Conservation (phyloP, 2,888 invertebrate species). For the Lepetodrilus schrolli region DNA sequence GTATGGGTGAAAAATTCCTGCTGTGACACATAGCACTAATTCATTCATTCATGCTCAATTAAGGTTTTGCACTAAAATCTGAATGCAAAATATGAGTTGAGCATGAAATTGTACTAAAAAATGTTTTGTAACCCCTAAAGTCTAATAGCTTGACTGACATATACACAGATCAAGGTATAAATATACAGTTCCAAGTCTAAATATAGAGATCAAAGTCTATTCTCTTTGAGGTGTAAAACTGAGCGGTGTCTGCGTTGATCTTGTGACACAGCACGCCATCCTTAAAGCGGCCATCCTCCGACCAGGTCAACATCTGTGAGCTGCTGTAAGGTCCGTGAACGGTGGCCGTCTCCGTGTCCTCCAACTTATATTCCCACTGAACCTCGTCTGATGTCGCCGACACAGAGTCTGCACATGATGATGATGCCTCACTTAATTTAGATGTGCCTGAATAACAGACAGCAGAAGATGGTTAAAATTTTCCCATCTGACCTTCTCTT, state of each 20-base stretch:
- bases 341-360: constrained; percentile 83
- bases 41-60: no score
- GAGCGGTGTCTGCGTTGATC: constrained; percentile 80
- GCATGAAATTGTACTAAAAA: no score
- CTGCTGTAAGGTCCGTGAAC: constrained; percentile 90
- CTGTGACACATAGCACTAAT: no score
- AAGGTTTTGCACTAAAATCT: no score
- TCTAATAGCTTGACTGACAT: no score
- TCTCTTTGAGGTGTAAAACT: constrained; percentile 90
- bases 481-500: no score
- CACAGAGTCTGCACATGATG: constrained; percentile 2
- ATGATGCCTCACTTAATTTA: background rate
- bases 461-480: no score
- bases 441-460: background rate
- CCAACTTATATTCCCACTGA: constrained; percentile 94
- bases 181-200: no score
- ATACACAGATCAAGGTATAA: no score
- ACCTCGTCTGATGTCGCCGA: constrained; percentile 72
- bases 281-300: constrained; percentile 87
- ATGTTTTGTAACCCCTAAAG: no score
- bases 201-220: constrained; percentile 94
- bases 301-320: constrained; percentile 91
- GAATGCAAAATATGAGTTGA: no score
- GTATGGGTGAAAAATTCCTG: no score
- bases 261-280: constrained; percentile 87